Base-by-base conservation (phyloP, 1,140 invertebrate genomes). In the Cheumatopsyche charites region DNA sequence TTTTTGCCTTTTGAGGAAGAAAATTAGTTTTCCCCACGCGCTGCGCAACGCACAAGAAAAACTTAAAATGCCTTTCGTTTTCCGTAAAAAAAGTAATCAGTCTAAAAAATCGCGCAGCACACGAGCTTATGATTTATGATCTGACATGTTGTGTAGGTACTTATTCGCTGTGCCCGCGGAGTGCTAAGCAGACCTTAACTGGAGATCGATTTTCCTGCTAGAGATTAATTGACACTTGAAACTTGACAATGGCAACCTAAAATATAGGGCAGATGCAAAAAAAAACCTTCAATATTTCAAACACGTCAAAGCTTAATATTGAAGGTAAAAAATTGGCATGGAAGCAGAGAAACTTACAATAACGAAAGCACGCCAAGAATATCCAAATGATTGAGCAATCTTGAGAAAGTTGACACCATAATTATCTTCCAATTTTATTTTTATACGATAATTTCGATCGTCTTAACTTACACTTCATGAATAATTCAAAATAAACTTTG, bases 141-240 rank as follows among this genome's bases (percentile, higher is more conserved):
- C 55, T 58, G 55, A 58, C 55, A 58, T 58, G 23, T 58, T 58
- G 21, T 58, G 55, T 58, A 58, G 55, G 21, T 58, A 58, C 55
- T 25, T 58, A 58, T 58, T 58, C 55, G 55, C 23, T 15, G 47
- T 52, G 47, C 47, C 23, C 25, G 12, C 55, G 55, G 13, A 58
- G 55, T 23, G 21, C 55, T 58, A 58, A 58, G 55, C 23, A 58
- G 55, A 58, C 55, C 55, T 58, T 58, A 58, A 58, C 55, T 23
- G 21, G 55, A 58, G 55, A 58, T 58, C 55, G 23, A 58, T 58
- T 58, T 36, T 58, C 23, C 21, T 58, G 47, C 23, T 19, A 23
- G 55, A 58, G 55, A 58, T 58, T 58, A 58, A 58, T 58, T 58
- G 55, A 58, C 55, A 58, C 55, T 58, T 58, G 55, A 58, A 58